These are phyloP conservation scores for Aphelenchoides fujianensis DNA, from an alignment of 1,140 invertebrate species.

Conservation along the genomic window DNA sequence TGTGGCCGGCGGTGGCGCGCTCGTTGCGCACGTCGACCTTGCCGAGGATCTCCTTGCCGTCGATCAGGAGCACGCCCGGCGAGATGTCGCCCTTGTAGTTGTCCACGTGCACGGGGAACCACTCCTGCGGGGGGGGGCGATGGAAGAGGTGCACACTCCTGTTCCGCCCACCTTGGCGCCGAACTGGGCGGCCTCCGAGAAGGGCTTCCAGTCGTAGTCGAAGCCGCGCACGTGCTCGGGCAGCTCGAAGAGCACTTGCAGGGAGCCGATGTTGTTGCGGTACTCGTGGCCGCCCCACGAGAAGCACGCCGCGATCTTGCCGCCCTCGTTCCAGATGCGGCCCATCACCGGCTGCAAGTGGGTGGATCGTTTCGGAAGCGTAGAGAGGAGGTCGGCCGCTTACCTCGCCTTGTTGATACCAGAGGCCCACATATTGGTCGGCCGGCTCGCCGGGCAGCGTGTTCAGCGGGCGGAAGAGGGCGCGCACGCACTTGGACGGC, in stretches of 20 bases:
- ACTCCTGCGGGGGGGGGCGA: too few species aligned
- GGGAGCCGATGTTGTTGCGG: conserved; percentile 43
- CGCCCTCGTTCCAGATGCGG: conserved; percentile 50
- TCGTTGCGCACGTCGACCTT: conserved; percentile 50
- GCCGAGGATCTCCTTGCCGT: conserved; percentile 50
- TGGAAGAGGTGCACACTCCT: conserved; percentile 41
- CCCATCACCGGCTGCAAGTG: conserved; percentile 49
- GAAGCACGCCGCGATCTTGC: conserved; percentile 49
- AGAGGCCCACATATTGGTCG: conserved; percentile 48
- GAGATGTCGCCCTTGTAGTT: conserved; percentile 45
- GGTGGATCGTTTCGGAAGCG: neutral
- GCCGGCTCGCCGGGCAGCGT: conserved; percentile 46
- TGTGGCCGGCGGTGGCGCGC: conserved; percentile 29
- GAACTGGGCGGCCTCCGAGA: conserved; percentile 41
- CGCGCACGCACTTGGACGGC: conserved; percentile 29
- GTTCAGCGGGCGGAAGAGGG: conserved; percentile 35
- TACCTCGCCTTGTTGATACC: conserved; percentile 49
- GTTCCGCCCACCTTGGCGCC: too few species aligned
- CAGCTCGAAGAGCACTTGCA: conserved; percentile 40
- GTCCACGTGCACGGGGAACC: conserved; percentile 45
- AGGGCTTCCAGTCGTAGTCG: conserved; percentile 50
- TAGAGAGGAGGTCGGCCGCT: neutral
- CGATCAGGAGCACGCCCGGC: conserved; percentile 37
- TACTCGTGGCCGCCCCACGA: conserved; percentile 42
- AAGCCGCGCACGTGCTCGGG: conserved; percentile 48